Evolutionary conservation across 1,140 invertebrate species (phyloP).

Genomic region (Neocloeon triangulifer): DNA sequence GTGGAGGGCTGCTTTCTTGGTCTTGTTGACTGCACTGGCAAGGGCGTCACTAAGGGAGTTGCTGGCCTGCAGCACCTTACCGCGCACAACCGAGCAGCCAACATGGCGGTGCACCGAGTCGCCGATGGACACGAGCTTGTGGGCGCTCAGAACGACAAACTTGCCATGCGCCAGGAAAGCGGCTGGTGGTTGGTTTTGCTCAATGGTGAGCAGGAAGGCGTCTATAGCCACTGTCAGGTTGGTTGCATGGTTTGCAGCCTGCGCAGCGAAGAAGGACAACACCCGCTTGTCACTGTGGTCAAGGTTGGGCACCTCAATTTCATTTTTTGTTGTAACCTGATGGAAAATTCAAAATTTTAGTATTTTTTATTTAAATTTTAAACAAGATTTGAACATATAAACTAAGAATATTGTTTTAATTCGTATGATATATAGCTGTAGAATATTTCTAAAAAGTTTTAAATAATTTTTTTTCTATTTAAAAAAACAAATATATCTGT

Average conservation of each 20-base stretch:
- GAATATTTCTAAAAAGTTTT: too few species aligned
- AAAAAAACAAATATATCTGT: too few species aligned
- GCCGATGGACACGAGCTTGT: conserved; percentile 80
- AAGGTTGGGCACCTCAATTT: conserved; percentile 20
- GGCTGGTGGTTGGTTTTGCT: conserved; percentile 80
- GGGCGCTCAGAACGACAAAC: conserved; percentile 78
- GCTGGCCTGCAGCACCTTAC: conserved; percentile 49
- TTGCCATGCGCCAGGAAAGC: conserved; percentile 83
- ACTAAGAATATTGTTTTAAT: too few species aligned
- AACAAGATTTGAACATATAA: too few species aligned
- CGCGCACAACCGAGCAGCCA: conserved; percentile 40
- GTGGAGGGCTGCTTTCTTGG: conserved; percentile 71
- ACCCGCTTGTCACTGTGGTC: conserved; percentile 62
- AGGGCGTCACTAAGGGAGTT: conserved; percentile 66
- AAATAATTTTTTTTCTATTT: too few species aligned
- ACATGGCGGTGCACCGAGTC: conserved; percentile 73
- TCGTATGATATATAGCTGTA: too few species aligned
- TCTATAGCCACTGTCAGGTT: conserved; percentile 75
- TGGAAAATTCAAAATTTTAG: too few species aligned
- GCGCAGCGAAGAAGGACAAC: conserved; percentile 62
- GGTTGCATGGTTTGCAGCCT: conserved; percentile 58
- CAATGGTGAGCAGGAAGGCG: conserved; percentile 72
- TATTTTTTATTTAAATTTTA: too few species aligned
- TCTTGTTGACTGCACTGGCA: conserved; percentile 62
- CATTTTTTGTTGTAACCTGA: too few species aligned